phyloP scores from a whole-genome alignment of 2,797 vertebrate species.

The Poecilia picta region DNA sequence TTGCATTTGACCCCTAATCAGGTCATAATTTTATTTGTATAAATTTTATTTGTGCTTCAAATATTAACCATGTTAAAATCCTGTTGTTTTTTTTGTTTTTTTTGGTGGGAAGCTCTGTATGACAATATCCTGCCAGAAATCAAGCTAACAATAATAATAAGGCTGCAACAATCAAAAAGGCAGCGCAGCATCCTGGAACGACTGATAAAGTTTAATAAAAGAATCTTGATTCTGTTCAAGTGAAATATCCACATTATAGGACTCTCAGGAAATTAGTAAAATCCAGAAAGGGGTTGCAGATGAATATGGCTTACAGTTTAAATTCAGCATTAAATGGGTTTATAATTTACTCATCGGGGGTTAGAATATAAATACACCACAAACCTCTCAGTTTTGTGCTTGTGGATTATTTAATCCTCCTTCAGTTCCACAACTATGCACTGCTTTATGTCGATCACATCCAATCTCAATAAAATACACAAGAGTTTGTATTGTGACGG shows the following conservation, averaged over 20 bases:
- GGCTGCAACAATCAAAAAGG: no score
- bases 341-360: neutral
- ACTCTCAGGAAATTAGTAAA: neutral
- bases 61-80: no score
- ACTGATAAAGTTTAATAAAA: neutral
- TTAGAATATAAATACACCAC: neutral
- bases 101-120: no score
- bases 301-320: neutral
- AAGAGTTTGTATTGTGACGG: neutral
- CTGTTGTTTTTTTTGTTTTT: no score
- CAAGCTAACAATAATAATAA: no score
- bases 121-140: no score
- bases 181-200: no score
- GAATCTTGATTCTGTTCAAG: neutral
- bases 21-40: no score
- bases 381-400: neutral
- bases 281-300: neutral
- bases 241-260: neutral
- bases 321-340: neutral
- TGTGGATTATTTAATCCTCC: neutral
- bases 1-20: no score
- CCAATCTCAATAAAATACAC: neutral
- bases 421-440: neutral
- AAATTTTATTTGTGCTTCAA: no score
- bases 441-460: neutral